These are phyloP conservation scores for Rhynchonycteris naso DNA, from an alignment of 2,797 vertebrate genomes.

Conservation along the genomic window DNA sequence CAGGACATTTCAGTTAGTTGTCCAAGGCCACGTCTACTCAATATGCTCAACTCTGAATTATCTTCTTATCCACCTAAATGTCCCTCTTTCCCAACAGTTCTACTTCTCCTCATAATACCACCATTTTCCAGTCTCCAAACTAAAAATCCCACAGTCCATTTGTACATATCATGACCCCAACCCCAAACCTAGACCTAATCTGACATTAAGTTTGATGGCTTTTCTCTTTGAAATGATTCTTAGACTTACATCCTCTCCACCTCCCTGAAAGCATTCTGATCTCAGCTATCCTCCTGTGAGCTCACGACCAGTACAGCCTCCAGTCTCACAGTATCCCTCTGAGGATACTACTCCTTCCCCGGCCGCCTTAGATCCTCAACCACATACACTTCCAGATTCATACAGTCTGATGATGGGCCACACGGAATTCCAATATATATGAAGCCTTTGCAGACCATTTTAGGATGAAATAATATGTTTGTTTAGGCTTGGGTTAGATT, in stretches of 20 bases:
- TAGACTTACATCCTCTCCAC: background rate
- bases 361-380: background rate
- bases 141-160: background rate
- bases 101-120: background rate
- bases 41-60: background rate
- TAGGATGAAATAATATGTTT: background rate
- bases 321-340: background rate
- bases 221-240: background rate
- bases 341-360: background rate
- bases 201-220: background rate
- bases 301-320: background rate
- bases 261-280: background rate
- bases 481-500: background rate
- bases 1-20: background rate
- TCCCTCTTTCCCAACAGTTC: background rate
- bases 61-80: background rate
- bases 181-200: background rate
- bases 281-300: background rate
- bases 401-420: background rate
- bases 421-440: too few relatives aligned
- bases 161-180: rapidly evolving
- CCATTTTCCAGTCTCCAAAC: background rate
- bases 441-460: too few relatives aligned
- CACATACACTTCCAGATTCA: background rate
- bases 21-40: background rate